A percentile compares a stretch with the other conserved stretches of the same genome.
Evolutionary conservation across 2,113 vertebrate genomes (phyloP).

Genomic region (Otocyon megalotis): DNA sequence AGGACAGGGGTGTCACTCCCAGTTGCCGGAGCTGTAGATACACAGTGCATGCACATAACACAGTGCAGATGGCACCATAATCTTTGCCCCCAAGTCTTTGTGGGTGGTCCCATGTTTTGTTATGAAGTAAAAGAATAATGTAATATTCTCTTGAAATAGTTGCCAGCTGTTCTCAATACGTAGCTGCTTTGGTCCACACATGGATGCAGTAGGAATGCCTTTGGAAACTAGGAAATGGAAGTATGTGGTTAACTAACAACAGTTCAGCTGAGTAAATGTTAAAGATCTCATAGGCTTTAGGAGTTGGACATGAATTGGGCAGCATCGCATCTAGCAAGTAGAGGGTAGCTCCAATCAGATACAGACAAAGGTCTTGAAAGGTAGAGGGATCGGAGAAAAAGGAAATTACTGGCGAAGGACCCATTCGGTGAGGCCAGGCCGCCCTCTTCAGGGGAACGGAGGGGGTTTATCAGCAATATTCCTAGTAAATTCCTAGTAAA

Average conservation of each 20-base stretch:
- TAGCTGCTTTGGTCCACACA: not conserved
- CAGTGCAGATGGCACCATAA: rapidly evolving
- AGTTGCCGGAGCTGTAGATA: rapidly evolving
- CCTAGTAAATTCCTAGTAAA: not conserved
- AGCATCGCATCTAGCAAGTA: not conserved
- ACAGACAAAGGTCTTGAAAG: not conserved
- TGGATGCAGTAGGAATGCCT: no score
- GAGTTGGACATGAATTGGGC: not conserved
- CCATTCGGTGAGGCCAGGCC: not conserved
- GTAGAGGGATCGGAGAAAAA: not conserved
- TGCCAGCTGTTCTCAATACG: rapidly evolving
- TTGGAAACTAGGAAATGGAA: not conserved
- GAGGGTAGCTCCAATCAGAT: not conserved
- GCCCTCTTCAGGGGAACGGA: not conserved
- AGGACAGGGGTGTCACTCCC: rapidly evolving
- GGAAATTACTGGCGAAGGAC: not conserved
- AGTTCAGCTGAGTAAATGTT: rapidly evolving
- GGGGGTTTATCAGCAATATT: not conserved
- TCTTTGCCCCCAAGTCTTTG: not conserved
- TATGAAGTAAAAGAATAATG: not conserved
- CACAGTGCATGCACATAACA: rapidly evolving
- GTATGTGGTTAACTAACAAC: not conserved
- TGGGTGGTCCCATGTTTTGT: not conserved
- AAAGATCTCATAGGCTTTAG: not conserved
- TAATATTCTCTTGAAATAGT: no score